Base-by-base conservation (phyloP, 2,797 vertebrate species). In the Alca torda region DNA sequence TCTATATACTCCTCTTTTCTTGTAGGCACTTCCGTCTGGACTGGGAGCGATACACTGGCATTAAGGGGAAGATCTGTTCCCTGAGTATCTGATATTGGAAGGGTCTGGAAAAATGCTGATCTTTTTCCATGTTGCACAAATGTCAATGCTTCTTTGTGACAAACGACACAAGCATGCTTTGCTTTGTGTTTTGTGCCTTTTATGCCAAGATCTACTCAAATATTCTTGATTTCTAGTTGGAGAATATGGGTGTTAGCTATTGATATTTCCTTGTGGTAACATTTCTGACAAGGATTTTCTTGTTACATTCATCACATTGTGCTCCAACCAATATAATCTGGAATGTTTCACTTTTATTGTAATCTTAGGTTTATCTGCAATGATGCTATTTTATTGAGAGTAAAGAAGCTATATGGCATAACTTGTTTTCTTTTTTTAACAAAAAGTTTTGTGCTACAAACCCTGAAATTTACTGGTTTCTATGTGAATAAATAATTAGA, bases 171-270 rank as follows among this genome's bases (percentile, higher is more conserved):
- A 84, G 94, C 95, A 91, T 87, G 92, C 51, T 41, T 56, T 84
- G 87, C 87, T 95, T 95, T 91, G 82, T 96, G 93, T 93, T 94
- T 92, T 70, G 96, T 95, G 95, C 92, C 97, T 97, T 96, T 97
- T 86, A 91, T 86, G 94, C 86, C 72, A 59, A 92, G 91, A 94
- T 67, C 85, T 90, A 79, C 61, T 82, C 78, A 75, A 73, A 68
- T 59, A 68, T 45, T 95, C 73, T 89, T 93, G 70, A 96, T 92
- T 94, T 92, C 91, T 92, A 89, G 83, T 94, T 93, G 94, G 95
- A 94, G 93, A 96, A 94, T 65, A 61, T 65, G 91, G 91, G 75
- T 94, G 94, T 96, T 96, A 78, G 85, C 70, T 97, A 84, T 96
- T 79, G 91, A 26, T 94, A 91, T 90, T 81, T 96, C 93, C 96